Percentiles rank a stretch among this genome's conserved stretches.
Evolutionary conservation across 2,113 vertebrate species (phyloP).

Genomic region (Epinephelus lanceolatus): DNA sequence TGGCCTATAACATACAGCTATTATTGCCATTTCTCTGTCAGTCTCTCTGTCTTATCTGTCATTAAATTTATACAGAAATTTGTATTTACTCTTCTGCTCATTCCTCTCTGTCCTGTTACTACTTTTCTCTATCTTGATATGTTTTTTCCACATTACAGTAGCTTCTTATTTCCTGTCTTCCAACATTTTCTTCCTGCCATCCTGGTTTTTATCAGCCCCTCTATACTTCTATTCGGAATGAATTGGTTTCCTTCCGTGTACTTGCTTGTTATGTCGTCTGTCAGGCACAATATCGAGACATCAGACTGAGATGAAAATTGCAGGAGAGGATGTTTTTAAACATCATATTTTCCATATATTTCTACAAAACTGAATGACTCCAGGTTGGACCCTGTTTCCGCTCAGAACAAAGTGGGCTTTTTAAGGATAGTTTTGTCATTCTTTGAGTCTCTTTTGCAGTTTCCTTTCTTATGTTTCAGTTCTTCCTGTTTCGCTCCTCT

Average conservation of each 20-base stretch:
- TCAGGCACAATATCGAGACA: constrained; percentile 7
- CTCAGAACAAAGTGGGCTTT: neutral
- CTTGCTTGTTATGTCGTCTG: constrained; percentile 14
- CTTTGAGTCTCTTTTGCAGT: neutral
- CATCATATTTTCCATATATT: constrained; percentile 1
- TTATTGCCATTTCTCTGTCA: neutral
- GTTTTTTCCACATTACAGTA: neutral
- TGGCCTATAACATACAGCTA: constrained; percentile 30
- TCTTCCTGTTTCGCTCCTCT: neutral
- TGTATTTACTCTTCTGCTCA: neutral
- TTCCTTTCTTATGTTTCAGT: neutral
- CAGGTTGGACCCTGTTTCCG: neutral
- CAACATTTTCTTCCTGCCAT: neutral
- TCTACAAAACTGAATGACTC: neutral
- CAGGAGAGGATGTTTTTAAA: neutral
- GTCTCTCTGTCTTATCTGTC: constrained; percentile 4
- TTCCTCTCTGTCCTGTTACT: neutral
- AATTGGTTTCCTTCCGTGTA: constrained; percentile 27
- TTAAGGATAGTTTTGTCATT: neutral
- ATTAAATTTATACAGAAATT: neutral
- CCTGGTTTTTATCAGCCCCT: neutral
- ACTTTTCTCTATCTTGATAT: neutral
- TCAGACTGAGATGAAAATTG: constrained; percentile 17
- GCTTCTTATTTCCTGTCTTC: constrained; percentile 12
- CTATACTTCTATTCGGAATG: neutral